Base-by-base conservation (phyloP, 2,113 vertebrate species). In the Salvelinus alpinus region DNA sequence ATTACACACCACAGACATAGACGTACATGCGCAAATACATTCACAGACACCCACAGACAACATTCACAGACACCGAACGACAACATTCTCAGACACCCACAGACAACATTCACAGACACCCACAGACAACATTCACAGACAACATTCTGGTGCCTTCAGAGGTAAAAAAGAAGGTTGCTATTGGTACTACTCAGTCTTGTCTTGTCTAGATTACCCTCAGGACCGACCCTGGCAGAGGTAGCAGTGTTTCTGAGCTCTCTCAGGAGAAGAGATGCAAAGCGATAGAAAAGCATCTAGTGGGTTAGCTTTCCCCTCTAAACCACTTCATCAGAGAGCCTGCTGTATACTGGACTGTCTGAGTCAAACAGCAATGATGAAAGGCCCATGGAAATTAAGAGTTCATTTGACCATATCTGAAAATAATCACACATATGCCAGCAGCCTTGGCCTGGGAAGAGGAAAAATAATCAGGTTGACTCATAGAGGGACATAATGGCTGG, bases 381-480 rank as follows among this genome's bases (percentile, higher is more conserved):
- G 62, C 14, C 25, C 38, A 31, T 74, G 70, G 70, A 73, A 81
- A 74, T 25, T 64, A 74, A 71, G 65, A 62, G 24, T 59, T 60
- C 51, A 67, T 74, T 59, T 77, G 79, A 86, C 74, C 31, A 12
- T 38, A 69, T 54, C 79, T 78, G 73, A 80, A 88, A 87, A 87
- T 81, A 84, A 74, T 78, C 67, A 44, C 47, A 54, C 68, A 47
- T 72, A 81, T 38, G 79, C 44, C 54, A 66, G 54, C 54, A 24
- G 24, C 54, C 69, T 65, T 38, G 75, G 74, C 13, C 77, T 62
- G 31, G 62, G 14, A 67, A 70, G 75, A 68, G 81, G 78, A 83
- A 83, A 71, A 71, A 29, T 29, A 78, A 82, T 12, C 4, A 64
- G 22, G 80, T 85, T 87, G 83, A 87, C 78, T 84, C 80, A 67